Conservation (phyloP, 2,113 vertebrate genomes). For the Sylvietta virens region DNA sequence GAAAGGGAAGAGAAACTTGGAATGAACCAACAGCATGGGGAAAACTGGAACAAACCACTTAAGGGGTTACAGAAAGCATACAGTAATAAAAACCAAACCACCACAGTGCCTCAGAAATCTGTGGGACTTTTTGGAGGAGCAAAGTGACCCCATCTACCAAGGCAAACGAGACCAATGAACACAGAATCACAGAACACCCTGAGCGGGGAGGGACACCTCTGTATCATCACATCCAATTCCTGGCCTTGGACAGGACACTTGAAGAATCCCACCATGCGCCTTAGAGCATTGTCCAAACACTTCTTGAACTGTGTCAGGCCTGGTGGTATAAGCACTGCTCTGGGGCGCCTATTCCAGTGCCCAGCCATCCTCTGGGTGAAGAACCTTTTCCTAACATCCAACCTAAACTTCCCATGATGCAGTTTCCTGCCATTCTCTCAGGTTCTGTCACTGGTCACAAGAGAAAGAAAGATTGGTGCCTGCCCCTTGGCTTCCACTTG, state of each 20-base stretch:
- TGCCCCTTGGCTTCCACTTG: background rate
- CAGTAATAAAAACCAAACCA: too few relatives aligned
- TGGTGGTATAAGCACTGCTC: background rate
- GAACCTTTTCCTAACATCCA: background rate
- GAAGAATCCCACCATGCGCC: background rate
- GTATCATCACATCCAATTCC: background rate
- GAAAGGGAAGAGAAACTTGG: too few relatives aligned
- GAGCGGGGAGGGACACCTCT: background rate
- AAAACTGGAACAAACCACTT: too few relatives aligned
- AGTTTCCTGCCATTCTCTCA: background rate
- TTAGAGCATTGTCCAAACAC: background rate
- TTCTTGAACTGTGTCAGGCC: background rate
- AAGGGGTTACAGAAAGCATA: too few relatives aligned
- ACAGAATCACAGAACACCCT: background rate
- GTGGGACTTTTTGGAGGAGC: background rate
- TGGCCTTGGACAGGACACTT: background rate
- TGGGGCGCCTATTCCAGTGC: background rate
- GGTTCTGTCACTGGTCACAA: background rate
- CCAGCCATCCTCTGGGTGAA: accelerated
- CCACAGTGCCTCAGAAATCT: background rate
- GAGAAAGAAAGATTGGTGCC: background rate
- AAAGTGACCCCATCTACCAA: background rate
- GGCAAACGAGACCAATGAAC: background rate
- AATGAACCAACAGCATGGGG: too few relatives aligned
- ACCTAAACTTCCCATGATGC: background rate